Evolutionary conservation across 2,888 invertebrate species (phyloP), one percentile per base, ranked within the genome.

Genomic region (Pocota personata): DNA sequence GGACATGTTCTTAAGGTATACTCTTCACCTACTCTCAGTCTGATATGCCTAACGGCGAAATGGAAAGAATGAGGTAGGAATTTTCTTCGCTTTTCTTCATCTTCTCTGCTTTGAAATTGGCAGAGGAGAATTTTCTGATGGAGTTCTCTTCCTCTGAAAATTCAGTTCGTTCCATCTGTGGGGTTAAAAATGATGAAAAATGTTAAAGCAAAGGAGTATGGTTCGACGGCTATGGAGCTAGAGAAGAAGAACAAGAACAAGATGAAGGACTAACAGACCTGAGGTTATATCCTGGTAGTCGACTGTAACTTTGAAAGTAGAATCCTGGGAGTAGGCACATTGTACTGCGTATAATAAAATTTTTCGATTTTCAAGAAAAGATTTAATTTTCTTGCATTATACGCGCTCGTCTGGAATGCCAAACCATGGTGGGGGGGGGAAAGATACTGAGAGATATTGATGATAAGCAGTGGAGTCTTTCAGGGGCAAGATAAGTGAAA

Each of bases 331-430:
- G 73, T 76, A 72, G 76, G 71, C 76, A 82, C 72, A 82, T 77
- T 82, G 86, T 77, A 57, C 35, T 67, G 71, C 72, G 82, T 77
- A 86, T 82, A 82, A 86, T 72, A 82, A 46, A 82, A 77, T 76
- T 78, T 75, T 55, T 76, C 66, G 52, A 75, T 67, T 82, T 57
- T 62, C 30, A 32, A 71, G 71, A 60, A 75, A 80, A 84, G 57
- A 80, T 76, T 71, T 86, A 86, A 86, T 86, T 84, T 86, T 77
- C 82, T 77, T 86, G 72, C 72, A 82, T 86, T 86, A 79, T 79
- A 79, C 69, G 80, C 69, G 79, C 73, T 76, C 64, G 84, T 80
- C 64, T 79, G 79, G 75, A 76, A 84, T 80, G 79, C 46, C 35
- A 37, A 58, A 24, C 4, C 19, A 7, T 35, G 46, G 52, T 24